phyloP scores from a whole-genome alignment of 2,888 invertebrate genomes.

The Achlya flavicornis region DNA sequence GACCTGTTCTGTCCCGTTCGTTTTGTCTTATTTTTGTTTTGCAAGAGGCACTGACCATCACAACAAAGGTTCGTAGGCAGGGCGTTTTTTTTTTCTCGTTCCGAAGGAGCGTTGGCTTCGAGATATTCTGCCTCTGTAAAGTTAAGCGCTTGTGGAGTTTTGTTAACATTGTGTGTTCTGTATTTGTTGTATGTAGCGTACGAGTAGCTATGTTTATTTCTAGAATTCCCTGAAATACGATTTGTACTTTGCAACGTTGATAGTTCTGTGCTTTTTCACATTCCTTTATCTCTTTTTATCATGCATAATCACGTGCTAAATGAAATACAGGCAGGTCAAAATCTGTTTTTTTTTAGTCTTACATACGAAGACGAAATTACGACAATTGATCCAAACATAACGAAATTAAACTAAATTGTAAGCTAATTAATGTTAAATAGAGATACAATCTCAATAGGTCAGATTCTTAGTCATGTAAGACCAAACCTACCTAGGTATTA shows the following conservation, averaged over 20 bases:
- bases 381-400: no score
- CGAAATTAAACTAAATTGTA: no score
- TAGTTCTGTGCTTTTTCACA: neutral
- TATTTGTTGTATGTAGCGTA: constrained; percentile 8
- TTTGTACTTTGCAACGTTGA: neutral
- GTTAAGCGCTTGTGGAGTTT: constrained; percentile 23
- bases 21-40: constrained; percentile 81
- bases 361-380: no score
- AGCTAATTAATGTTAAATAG: no score
- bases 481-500: neutral
- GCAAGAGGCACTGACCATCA: constrained; percentile 82
- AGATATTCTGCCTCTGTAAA: constrained; percentile 45
- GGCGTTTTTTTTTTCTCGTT: constrained; percentile 59
- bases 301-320: no score
- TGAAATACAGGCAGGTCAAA: no score
- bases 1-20: constrained; percentile 70
- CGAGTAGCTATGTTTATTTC: neutral
- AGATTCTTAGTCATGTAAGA: no score
- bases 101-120: constrained; percentile 58
- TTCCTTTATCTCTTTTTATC: no score
- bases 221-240: neutral
- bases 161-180: constrained; percentile 20
- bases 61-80: constrained; percentile 78
- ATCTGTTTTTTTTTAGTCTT: no score
- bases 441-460: no score